These are phyloP conservation scores for Atrina japonica DNA, from an alignment of 2,888 invertebrate genomes.

Conservation along the genomic window DNA sequence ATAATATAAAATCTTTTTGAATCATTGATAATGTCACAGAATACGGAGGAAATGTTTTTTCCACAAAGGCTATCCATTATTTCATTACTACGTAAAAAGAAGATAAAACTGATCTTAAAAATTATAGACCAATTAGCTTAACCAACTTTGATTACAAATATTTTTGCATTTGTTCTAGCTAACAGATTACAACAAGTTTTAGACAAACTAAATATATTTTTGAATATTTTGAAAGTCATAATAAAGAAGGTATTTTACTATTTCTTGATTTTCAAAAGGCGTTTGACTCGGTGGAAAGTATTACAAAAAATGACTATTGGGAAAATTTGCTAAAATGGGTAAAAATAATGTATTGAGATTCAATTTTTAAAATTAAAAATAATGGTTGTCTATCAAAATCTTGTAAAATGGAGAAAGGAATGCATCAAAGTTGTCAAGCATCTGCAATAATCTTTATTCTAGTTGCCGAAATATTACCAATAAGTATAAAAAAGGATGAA, in stretches of 20 bases:
- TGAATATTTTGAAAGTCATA: no score
- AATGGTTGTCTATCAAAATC: slow-evolving; percentile 5
- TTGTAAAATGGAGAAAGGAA: neutral
- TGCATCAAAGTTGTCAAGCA: slow-evolving; percentile 5
- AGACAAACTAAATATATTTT: neutral
- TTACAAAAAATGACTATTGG: neutral
- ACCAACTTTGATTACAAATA: slow-evolving; percentile 20
- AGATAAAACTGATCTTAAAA: neutral
- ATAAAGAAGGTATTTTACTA: no score
- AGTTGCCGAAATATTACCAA: neutral
- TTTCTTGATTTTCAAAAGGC: no score
- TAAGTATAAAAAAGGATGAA: neutral
- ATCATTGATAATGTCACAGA: neutral
- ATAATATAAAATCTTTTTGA: no score
- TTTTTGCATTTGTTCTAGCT: slow-evolving; percentile 14
- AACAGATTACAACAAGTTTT: no score
- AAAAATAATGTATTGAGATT: neutral
- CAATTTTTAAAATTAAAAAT: slow-evolving; percentile 7
- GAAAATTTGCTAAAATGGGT: neutral
- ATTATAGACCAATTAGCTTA: slow-evolving; percentile 27
- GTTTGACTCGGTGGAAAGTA: no score
- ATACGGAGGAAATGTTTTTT: neutral
- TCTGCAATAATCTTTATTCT: slow-evolving; percentile 11
- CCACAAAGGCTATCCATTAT: slow-evolving; percentile 4
- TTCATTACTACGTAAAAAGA: slow-evolving; percentile 18